Conservation (phyloP, 2,113 vertebrate genomes). For the Cairina moschata region DNA sequence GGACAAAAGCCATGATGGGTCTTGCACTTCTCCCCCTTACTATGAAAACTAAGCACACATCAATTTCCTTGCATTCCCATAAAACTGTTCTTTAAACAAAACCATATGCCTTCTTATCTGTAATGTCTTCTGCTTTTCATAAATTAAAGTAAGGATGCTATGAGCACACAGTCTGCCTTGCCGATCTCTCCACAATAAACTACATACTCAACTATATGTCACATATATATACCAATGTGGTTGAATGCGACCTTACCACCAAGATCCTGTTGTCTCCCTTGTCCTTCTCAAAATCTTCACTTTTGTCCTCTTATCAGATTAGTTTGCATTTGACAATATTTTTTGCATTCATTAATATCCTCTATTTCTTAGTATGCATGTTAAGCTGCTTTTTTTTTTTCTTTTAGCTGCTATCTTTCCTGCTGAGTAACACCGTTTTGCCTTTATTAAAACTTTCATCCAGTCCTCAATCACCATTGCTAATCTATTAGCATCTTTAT, state of each 20-base stretch:
- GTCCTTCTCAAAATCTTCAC: neutral
- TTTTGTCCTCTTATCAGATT: neutral
- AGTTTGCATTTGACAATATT: neutral
- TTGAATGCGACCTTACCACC: neutral
- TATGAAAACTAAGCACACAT: neutral
- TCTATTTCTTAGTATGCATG: neutral
- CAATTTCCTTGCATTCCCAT: neutral
- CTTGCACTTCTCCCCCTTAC: neutral
- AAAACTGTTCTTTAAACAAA: neutral
- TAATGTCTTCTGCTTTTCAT: neutral
- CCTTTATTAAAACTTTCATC: neutral
- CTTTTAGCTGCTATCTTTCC: neutral
- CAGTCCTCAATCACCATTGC: neutral
- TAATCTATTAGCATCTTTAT: neutral
- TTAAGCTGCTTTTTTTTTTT: neutral
- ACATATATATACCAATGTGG: rapidly evolving
- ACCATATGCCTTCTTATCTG: neutral
- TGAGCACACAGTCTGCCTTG: neutral
- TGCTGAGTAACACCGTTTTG: neutral
- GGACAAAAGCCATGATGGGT: neutral
- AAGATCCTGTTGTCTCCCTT: neutral
- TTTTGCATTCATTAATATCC: neutral
- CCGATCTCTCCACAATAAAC: neutral
- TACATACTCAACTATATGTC: neutral
- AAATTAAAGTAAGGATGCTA: neutral